Evolutionary conservation across 2,113 vertebrate genomes (phyloP), one percentile per base, ranked within the genome.

Genomic region (Poecile atricapillus): DNA sequence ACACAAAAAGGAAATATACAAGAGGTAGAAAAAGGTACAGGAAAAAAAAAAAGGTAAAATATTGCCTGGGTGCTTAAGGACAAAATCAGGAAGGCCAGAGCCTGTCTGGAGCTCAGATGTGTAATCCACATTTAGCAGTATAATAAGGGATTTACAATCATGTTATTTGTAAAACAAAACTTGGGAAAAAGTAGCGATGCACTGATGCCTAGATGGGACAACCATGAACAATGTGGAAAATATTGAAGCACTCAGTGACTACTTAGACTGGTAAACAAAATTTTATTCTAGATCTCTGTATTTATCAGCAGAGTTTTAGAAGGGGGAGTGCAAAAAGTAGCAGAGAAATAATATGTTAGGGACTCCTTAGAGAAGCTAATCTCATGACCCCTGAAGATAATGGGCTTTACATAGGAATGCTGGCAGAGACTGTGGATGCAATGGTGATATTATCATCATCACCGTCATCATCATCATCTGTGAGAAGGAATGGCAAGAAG

Each of bases 321-420:
- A 81, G 28, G 5, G 4, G 3, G 4, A 50, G 14, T 46, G 23
- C 12, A 67, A 56, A 76, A 83, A 76, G 12, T 17, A n/a, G 37
- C 13, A 13, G 11, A 30, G 4, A 8, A 91, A 63, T 9, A 71
- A n/a, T 58, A 56, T 15, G 2, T 49, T 53, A 81, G n/a, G 22
- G 13, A 31, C 4, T 62, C 43, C 31, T 77, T 53, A 49, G 63
- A 78, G 87, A 52, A 81, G 11, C 21, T 50, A 37, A 87, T 41
- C 21, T 27, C 1, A 0, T 1, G 2, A 17, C 78, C 47, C n/a
- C 11, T n/a, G 14, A 16, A 84, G 16, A 16, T 55, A 46, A 81
- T 19, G 4, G 24, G n/a, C 74, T 82, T 89, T n/a, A 37, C 2
- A 8, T 35, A 28, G 41, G 16, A 11, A 76, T 28, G 3, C 4